Base-by-base conservation (phyloP, 2,888 invertebrate species). In the Acrocyrtus sp. region DNA sequence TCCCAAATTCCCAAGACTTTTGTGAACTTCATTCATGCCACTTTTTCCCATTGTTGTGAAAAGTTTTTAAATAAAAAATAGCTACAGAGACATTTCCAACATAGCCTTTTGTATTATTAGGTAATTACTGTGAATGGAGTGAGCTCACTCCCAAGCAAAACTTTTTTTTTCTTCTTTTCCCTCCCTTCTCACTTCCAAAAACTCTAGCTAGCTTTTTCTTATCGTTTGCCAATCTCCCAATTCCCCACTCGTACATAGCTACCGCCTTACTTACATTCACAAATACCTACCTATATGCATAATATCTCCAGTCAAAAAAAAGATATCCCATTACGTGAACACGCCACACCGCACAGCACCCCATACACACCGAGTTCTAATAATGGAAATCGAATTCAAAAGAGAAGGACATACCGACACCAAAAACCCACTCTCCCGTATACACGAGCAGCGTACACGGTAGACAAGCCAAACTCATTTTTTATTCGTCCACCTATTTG, bases 401-500 rank as follows among this genome's bases (percentile, higher is more conserved):
- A 12, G 34, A 34, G 34, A 34, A 12, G 12, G 34, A 34, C 34
- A 34, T 34, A 12, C 34, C 34, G 12, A 34, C 6, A 12, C 34
- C 12, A 34, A 34, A 34, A 34, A 12, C n/a, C n/a, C n/a, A n/a
- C n/a, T n/a, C n/a, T n/a, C n/a, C n/a, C n/a, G n/a, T n/a, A n/a
- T n/a, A n/a, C n/a, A n/a, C n/a, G n/a, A n/a, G n/a, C n/a, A n/a
- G n/a, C n/a, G n/a, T n/a, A n/a, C n/a, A n/a, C n/a, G n/a, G n/a
- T n/a, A 34, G 34, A 34, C 26, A 26, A 3, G 21, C 27, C 58
- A 58, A 29, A 58, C 45, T 50, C 61, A 53, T 63, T 63, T 63
- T 54, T 63, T 63, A 27, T 29, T 54, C 21, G 43, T 47, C 54
- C 63, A 41, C 53, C 54, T 63, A 63, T 54, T 63, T 62, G 62